phyloP scores from a whole-genome alignment of 2,888 invertebrate genomes.

The Physocephala rufipes region DNA sequence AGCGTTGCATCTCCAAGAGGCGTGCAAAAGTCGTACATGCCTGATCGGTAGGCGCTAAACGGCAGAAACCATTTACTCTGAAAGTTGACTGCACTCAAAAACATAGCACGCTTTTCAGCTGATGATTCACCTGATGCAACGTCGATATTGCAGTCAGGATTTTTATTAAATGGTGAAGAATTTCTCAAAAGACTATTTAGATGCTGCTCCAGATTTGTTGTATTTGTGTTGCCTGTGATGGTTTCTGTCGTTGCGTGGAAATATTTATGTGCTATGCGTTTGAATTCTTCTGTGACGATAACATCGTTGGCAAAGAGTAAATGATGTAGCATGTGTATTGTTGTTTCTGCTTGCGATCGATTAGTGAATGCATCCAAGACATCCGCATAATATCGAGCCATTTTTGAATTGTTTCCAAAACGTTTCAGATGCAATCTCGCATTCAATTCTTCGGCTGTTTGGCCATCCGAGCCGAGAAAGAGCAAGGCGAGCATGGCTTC shows the following conservation, averaged over 20 bases:
- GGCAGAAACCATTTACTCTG: slow-evolving; percentile 60
- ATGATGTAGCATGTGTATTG: slow-evolving; percentile 56
- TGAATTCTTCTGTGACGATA: slow-evolving; percentile 51
- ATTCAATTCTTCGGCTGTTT: slow-evolving; percentile 58
- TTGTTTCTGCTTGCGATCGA: slow-evolving; percentile 52
- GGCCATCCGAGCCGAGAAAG: slow-evolving; percentile 75
- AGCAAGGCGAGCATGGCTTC: slow-evolving; percentile 78
- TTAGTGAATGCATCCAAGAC: slow-evolving; percentile 46
- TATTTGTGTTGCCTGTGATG: slow-evolving; percentile 45
- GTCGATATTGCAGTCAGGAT: neutral
- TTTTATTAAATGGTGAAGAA: slow-evolving; percentile 13
- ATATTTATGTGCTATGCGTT: slow-evolving; percentile 59
- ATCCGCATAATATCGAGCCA: slow-evolving; percentile 57
- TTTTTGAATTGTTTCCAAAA: slow-evolving; percentile 54
- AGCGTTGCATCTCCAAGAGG: slow-evolving; percentile 63
- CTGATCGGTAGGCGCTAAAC: slow-evolving; percentile 58
- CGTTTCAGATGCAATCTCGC: slow-evolving; percentile 50
- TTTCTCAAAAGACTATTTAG: slow-evolving; percentile 21
- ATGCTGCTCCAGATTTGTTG: neutral
- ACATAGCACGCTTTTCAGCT: slow-evolving; percentile 36
- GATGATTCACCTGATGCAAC: slow-evolving; percentile 4
- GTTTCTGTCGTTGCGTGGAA: slow-evolving; percentile 58
- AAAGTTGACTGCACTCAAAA: slow-evolving; percentile 52
- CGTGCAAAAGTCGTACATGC: slow-evolving; percentile 53
- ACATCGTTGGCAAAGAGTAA: slow-evolving; percentile 64